Evolutionary conservation across 2,113 vertebrate genomes (phyloP).

Genomic region (Malurus alboscapulatus): DNA sequence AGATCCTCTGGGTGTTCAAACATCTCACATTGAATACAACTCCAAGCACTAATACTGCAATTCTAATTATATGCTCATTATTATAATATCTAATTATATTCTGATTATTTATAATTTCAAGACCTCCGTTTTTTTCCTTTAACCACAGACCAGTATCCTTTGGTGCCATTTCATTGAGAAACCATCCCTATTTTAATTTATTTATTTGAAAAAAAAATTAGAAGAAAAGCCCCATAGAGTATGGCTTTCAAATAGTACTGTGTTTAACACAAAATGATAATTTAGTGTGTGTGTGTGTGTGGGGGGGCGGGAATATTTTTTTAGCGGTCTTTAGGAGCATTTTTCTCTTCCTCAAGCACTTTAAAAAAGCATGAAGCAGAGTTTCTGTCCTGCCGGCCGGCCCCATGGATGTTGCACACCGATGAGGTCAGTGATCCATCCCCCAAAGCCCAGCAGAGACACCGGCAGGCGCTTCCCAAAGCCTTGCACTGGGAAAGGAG

Average conservation of each 20-base stretch:
- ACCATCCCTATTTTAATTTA: accelerated
- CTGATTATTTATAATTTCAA: not conserved
- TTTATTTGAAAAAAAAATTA: not conserved
- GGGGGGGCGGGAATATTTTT: too few species aligned
- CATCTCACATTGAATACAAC: not conserved
- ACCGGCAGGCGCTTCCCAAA: not conserved
- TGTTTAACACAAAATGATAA: not conserved
- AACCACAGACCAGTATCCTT: not conserved
- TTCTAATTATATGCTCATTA: not conserved
- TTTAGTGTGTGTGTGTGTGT: not conserved
- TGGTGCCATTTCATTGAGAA: not conserved
- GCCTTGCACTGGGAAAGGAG: not conserved
- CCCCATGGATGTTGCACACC: accelerated
- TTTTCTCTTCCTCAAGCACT: not conserved
- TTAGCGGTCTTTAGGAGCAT: not conserved
- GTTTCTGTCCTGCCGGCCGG: not conserved
- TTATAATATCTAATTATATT: too few species aligned
- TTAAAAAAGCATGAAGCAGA: not conserved
- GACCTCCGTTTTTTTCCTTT: not conserved
- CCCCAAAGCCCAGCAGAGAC: not conserved
- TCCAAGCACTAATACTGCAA: not conserved
- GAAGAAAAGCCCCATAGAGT: accelerated
- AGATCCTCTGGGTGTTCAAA: not conserved
- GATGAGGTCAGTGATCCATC: not conserved
- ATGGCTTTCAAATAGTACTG: not conserved